Conservation (phyloP, 1,140 invertebrate species). For the Leptinotarsa undecemlineata region DNA sequence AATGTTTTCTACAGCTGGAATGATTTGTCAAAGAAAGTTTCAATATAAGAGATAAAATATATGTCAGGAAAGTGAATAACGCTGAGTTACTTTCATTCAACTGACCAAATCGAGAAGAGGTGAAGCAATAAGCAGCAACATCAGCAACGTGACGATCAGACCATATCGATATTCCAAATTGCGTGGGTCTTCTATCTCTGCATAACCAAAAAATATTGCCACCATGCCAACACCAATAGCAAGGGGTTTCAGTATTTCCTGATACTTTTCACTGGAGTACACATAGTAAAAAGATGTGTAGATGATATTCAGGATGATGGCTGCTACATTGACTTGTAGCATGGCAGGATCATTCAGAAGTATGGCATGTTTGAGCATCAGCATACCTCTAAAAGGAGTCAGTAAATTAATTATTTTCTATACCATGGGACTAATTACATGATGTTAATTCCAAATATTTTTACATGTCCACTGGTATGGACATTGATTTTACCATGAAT, state of each 20-base stretch:
- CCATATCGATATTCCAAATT: conserved; percentile 71
- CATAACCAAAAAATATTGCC: conserved; percentile 64
- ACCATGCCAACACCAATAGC: conserved; percentile 61
- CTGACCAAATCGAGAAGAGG: conserved; percentile 74
- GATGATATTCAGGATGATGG: conserved; percentile 65
- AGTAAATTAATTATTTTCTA: too few relatives aligned
- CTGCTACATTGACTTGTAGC: conserved; percentile 75
- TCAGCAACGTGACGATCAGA: conserved; percentile 68
- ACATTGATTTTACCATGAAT: too few relatives aligned
- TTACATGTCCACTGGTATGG: too few relatives aligned
- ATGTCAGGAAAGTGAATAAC: too few relatives aligned
- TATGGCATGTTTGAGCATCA: conserved; percentile 72
- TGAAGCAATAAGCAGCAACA: conserved; percentile 69
- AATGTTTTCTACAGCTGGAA: too few relatives aligned
- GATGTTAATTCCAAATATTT: too few relatives aligned
- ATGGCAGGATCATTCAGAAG: conserved; percentile 72
- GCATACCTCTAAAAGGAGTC: conserved; percentile 60
- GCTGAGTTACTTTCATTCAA: conserved; percentile 30
- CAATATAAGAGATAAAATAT: too few relatives aligned
- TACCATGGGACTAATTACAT: too few relatives aligned
- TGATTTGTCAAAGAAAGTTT: too few relatives aligned
- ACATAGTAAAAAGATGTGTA: conserved; percentile 69
- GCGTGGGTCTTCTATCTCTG: conserved; percentile 64
- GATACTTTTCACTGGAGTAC: conserved; percentile 64
- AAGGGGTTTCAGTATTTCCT: conserved; percentile 56